These are phyloP conservation scores for Lophius americanus DNA, from an alignment of 2,797 vertebrate species.

Conservation along the genomic window DNA sequence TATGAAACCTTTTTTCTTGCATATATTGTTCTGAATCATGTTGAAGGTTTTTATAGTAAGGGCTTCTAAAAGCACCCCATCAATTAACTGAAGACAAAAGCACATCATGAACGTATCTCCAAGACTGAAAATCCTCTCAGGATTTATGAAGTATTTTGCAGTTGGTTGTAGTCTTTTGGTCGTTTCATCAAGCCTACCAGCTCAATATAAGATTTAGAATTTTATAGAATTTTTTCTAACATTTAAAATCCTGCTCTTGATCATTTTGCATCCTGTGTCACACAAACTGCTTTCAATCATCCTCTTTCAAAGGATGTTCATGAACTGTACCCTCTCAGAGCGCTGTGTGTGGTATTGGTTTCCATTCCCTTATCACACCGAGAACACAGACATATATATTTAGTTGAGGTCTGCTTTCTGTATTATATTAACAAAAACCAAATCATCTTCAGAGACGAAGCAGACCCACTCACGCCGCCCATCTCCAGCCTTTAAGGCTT, in stretches of 20 bases:
- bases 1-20: too few species aligned
- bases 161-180: conserved; percentile 11
- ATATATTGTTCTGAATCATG: too few species aligned
- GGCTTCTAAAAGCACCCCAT: too few species aligned
- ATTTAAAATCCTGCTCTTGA: conserved; percentile 14
- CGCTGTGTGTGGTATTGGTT: conserved; percentile 40
- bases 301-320: conserved; percentile 30
- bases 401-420: conserved; percentile 46
- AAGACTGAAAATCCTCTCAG: neutral
- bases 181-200: conserved; percentile 10
- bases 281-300: conserved; percentile 19
- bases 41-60: too few species aligned
- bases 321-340: conserved; percentile 22
- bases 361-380: conserved; percentile 63
- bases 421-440: conserved; percentile 47
- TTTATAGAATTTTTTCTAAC: conserved; percentile 19
- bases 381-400: conserved; percentile 47
- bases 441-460: conserved; percentile 53
- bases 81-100: conserved; percentile 1
- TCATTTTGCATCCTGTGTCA: conserved; percentile 22
- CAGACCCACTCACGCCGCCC: conserved; percentile 43
- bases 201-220: conserved; percentile 6
- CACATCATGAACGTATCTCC: conserved; percentile 5
- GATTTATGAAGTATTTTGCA: conserved; percentile 14
- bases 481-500: conserved; percentile 36